phyloP scores from a whole-genome alignment of 2,113 vertebrate species.

The Crotophaga sulcirostris region DNA sequence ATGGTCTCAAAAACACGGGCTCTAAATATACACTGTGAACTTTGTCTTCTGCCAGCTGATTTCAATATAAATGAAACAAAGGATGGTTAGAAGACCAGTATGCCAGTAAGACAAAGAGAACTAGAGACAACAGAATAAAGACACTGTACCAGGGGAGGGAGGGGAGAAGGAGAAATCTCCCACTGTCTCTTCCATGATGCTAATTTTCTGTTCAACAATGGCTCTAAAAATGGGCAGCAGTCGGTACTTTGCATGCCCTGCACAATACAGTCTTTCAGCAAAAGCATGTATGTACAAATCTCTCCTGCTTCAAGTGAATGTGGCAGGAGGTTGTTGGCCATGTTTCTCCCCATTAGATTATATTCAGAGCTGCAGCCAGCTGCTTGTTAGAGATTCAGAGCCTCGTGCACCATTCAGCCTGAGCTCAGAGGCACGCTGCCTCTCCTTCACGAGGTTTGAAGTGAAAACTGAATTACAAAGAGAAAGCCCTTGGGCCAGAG shows the following conservation, averaged over 20 bases:
- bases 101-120: constrained; percentile 41
- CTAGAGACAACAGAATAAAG: constrained; percentile 42
- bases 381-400: constrained; percentile 48
- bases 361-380: constrained; percentile 17
- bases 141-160: constrained; percentile 3
- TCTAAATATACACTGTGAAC: constrained; percentile 44
- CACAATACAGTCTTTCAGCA: constrained; percentile 34
- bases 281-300: constrained; percentile 29
- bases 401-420: not conserved
- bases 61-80: constrained; percentile 54
- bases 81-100: not conserved
- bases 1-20: not conserved
- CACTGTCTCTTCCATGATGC: not conserved
- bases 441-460: not conserved
- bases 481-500: constrained; percentile 27
- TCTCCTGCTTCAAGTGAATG: constrained; percentile 19
- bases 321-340: constrained; percentile 15
- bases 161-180: constrained; percentile 27
- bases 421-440: not conserved
- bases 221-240: constrained; percentile 40
- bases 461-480: not conserved
- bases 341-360: constrained; percentile 25
- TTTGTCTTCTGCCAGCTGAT: constrained; percentile 33
- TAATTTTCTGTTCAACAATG: constrained; percentile 38
- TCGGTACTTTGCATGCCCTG: constrained; percentile 8